phyloP scores from a whole-genome alignment of 2,797 vertebrate genomes.

The Astyanax mexicanus region DNA sequence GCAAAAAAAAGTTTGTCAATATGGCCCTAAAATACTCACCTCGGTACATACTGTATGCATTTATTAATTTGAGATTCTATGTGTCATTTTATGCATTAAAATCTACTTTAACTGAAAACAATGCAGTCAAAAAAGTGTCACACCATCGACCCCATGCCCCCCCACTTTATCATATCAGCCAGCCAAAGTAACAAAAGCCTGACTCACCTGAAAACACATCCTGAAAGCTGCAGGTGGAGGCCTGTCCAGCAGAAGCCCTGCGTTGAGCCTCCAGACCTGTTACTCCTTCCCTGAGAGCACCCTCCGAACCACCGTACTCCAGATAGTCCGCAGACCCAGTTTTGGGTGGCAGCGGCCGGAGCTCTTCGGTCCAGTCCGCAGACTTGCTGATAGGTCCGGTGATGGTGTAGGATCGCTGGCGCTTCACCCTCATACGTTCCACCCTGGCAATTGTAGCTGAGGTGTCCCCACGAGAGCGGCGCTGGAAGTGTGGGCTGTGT shows the following conservation, averaged over 20 bases:
- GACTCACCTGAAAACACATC: slow-evolving; percentile 91
- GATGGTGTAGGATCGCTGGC: slow-evolving; percentile 79
- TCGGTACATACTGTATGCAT: too few species aligned
- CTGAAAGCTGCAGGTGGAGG: slow-evolving; percentile 83
- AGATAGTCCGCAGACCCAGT: slow-evolving; percentile 80
- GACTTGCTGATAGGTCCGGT: slow-evolving; percentile 86
- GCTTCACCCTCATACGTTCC: slow-evolving; percentile 68
- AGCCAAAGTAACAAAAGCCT: not conserved
- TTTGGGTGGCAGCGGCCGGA: slow-evolving; percentile 66
- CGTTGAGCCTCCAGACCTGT: slow-evolving; percentile 76
- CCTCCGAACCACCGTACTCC: slow-evolving; percentile 71
- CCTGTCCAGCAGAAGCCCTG: slow-evolving; percentile 80
- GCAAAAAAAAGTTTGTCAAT: too few species aligned
- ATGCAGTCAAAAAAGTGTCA: too few species aligned
- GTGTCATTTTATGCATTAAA: too few species aligned
- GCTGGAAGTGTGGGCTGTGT: slow-evolving; percentile 84
- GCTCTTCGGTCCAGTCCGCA: slow-evolving; percentile 92
- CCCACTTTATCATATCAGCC: too few species aligned
- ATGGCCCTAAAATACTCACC: too few species aligned
- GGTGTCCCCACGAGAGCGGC: slow-evolving; percentile 70
- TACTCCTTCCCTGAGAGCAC: slow-evolving; percentile 72
- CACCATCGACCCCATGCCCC: too few species aligned
- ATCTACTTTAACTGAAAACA: too few species aligned
- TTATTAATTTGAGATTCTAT: too few species aligned
- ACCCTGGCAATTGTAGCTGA: slow-evolving; percentile 58